Conservation (phyloP, 2,113 vertebrate species). For the Phaethon lepturus region DNA sequence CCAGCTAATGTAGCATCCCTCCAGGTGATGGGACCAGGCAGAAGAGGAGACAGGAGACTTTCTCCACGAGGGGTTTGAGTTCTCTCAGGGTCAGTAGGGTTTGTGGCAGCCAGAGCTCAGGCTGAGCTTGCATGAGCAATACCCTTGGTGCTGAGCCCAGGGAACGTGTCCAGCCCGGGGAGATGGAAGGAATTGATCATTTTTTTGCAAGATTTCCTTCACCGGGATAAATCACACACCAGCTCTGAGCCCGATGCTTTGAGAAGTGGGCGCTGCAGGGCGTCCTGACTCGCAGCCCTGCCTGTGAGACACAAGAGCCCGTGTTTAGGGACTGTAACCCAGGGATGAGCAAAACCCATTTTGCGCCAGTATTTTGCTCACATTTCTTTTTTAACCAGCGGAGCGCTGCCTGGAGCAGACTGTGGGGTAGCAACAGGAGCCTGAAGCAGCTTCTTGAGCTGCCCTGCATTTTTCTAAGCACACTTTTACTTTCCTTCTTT, state of each 20-base stretch:
- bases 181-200: background rate
- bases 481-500: background rate
- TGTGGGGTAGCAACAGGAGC: background rate
- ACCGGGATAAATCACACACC: background rate
- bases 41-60: background rate
- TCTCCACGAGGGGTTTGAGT: background rate
- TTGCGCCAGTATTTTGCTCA: background rate
- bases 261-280: background rate
- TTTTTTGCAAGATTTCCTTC: background rate
- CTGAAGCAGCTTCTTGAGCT: background rate
- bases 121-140: background rate
- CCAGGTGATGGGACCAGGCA: background rate
- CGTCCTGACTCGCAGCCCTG: background rate
- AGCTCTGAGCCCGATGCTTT: background rate
- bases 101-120: background rate
- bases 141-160: background rate
- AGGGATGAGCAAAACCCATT: background rate
- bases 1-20: background rate
- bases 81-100: background rate
- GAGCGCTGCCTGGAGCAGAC: background rate
- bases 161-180: background rate
- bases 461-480: background rate
- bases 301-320: background rate
- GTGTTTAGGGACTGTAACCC: background rate
- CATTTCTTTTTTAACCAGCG: background rate